Base-by-base conservation (phyloP, 1,140 invertebrate species). In the Ericerus pela region DNA sequence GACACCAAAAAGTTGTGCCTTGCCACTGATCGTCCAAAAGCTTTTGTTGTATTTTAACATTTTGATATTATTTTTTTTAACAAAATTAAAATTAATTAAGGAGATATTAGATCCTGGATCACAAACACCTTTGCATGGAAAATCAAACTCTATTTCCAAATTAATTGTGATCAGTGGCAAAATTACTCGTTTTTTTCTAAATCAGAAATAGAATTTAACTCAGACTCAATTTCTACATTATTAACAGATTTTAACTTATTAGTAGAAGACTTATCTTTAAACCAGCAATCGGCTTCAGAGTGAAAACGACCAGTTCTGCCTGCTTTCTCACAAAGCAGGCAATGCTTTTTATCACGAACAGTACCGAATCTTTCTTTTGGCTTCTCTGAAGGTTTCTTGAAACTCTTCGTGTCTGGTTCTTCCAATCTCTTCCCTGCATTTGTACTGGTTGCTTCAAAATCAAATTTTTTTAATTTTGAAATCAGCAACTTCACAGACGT, bases 1-100 rank as follows among this genome's bases (percentile, higher is more conserved):
- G 8, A 33, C 8, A 27, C 22, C 43, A 43, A 47, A 47, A 5
- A 53, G 29, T 33, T n/a, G 41, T 47, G 53, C 22, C 53, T 36
- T 12, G 14, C 53, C 30, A 54, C 30, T 47, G 36, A 18, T 54
- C 51, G 41, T 26, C 31, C 54, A 20, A 43, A 37, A 36, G 22
- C 29, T 30, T 33, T 52, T 55, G 53, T 37, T 26, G 36, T 53
- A 56, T 53, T 37, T 56, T 55, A 56, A 33, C 41, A 37, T 47
- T 59, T 59, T 53, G 56, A 30, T 56, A 36, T 20, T 47, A 33
- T 57, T 47, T 54, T 55, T n/a, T n/a, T n/a, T n/a, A n/a, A n/a
- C n/a, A n/a, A n/a, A n/a, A n/a, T n/a, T n/a, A n/a, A n/a, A n/a
- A 57, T 59, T 59, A 47, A 59, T 59, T 11, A 59, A 33, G 43